Conservation (phyloP, 2,888 invertebrate species). For the Liopterus haemorrhoidalis region DNA sequence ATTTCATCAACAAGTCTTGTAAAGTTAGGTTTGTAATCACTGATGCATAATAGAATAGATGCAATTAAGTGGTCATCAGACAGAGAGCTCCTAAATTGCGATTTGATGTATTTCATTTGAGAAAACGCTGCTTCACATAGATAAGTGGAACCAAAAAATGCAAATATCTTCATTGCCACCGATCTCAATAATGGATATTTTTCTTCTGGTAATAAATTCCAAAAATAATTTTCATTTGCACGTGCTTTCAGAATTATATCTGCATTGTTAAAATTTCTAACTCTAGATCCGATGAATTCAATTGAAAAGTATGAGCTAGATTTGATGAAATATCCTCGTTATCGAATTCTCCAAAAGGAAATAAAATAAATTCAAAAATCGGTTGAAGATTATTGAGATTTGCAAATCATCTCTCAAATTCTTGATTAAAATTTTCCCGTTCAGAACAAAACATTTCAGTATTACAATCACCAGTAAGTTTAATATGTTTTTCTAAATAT, state of each 20-base stretch:
- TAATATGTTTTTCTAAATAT: no score
- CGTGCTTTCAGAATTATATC: slow-evolving; percentile 22
- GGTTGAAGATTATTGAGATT: slow-evolving; percentile 9
- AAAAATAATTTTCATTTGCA: slow-evolving; percentile 23
- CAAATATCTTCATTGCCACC: slow-evolving; percentile 20
- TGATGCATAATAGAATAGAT: slow-evolving; percentile 21
- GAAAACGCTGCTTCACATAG: slow-evolving; percentile 22
- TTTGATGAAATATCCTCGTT: slow-evolving; percentile 20
- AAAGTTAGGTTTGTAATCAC: slow-evolving; percentile 21
- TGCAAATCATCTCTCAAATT: slow-evolving; percentile 14
- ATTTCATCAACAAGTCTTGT: slow-evolving; percentile 18
- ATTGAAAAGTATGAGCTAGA: slow-evolving; percentile 22
- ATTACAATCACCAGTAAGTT: no score
- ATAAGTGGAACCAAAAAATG: slow-evolving; percentile 21
- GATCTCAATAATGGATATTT: slow-evolving; percentile 23
- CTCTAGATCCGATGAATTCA: slow-evolving; percentile 21
- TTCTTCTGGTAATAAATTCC: slow-evolving; percentile 23
- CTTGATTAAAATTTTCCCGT: no score
- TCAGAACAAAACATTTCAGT: no score
- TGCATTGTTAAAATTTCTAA: slow-evolving; percentile 23
- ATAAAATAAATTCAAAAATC: slow-evolving; percentile 18
- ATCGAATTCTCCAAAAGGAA: slow-evolving; percentile 19
- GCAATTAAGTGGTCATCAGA: slow-evolving; percentile 21
- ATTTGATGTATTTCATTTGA: slow-evolving; percentile 24
- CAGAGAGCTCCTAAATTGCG: slow-evolving; percentile 23